Conservation (phyloP, 2,113 vertebrate genomes). For the Nestor notabilis region DNA sequence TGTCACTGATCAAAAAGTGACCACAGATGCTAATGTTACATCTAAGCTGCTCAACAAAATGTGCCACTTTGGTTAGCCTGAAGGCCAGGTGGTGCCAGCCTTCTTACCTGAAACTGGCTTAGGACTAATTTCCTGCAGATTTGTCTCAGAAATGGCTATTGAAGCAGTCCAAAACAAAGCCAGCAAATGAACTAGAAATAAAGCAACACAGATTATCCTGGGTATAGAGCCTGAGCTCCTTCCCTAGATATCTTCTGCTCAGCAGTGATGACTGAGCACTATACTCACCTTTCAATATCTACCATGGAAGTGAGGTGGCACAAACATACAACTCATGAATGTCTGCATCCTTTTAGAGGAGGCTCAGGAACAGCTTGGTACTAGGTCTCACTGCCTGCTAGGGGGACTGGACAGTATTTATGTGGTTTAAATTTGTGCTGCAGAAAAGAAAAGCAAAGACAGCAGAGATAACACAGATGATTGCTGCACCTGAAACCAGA, state of each 20-base stretch:
- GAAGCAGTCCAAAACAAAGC: not conserved
- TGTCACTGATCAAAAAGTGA: not conserved
- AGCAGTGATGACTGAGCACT: not conserved
- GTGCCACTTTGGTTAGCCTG: not conserved
- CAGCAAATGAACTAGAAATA: not conserved
- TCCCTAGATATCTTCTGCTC: not conserved
- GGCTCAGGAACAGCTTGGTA: not conserved
- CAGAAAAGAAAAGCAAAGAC: not conserved
- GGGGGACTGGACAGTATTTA: not conserved
- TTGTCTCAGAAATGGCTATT: not conserved
- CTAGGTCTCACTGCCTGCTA: not conserved
- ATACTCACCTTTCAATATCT: not conserved
- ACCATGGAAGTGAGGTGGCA: not conserved
- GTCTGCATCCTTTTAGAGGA: not conserved
- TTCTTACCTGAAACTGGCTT: not conserved
- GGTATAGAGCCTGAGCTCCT: not conserved
- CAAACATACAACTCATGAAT: not conserved
- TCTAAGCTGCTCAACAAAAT: not conserved
- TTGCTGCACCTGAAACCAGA: not conserved
- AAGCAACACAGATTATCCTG: rapidly evolving
- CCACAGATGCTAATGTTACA: not conserved
- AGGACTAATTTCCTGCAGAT: not conserved
- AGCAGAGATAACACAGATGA: not conserved
- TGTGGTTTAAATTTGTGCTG: not conserved
- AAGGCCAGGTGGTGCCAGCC: not conserved